Evolutionary conservation across 2,888 invertebrate species (phyloP).

Genomic region (Polyploca ridens): DNA sequence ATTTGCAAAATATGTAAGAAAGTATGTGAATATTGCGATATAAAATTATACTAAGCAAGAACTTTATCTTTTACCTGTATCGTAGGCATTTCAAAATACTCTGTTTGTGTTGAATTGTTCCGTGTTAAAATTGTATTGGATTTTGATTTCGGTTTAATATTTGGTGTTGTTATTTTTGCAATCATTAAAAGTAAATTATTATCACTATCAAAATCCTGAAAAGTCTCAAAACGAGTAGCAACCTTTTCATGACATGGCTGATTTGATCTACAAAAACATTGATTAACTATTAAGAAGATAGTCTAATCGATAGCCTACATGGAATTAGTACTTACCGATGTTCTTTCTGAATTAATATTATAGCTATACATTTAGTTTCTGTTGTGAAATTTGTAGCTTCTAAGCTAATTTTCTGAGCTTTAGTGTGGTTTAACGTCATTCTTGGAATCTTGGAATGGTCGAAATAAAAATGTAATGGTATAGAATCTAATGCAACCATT

Average conservation of each 20-base stretch:
- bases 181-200: constrained; percentile 8
- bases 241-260: neutral
- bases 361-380: constrained; percentile 36
- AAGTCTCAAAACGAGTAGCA: neutral
- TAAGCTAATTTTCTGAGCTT: constrained; percentile 29
- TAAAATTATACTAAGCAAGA: neutral
- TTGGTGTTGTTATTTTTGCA: neutral
- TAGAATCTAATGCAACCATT: constrained; percentile 79
- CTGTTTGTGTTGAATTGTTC: constrained; percentile 1
- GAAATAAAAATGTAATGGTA: constrained; percentile 82
- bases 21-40: neutral
- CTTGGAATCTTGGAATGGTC: constrained; percentile 81
- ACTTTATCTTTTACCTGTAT: neutral
- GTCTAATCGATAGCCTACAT: neutral
- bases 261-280: neutral
- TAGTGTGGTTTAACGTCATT: constrained; percentile 25
- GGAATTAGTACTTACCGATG: constrained; percentile 3
- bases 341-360: constrained; percentile 15
- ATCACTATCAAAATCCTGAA: neutral
- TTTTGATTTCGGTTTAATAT: neutral
- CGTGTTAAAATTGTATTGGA: neutral
- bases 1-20: neutral
- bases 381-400: constrained; percentile 28
- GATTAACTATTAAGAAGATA: neutral
- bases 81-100: neutral